Evolutionary conservation across 2,888 invertebrate genomes (phyloP), one percentile per base, ranked within the genome.

Genomic region (Tribolium freemani): DNA sequence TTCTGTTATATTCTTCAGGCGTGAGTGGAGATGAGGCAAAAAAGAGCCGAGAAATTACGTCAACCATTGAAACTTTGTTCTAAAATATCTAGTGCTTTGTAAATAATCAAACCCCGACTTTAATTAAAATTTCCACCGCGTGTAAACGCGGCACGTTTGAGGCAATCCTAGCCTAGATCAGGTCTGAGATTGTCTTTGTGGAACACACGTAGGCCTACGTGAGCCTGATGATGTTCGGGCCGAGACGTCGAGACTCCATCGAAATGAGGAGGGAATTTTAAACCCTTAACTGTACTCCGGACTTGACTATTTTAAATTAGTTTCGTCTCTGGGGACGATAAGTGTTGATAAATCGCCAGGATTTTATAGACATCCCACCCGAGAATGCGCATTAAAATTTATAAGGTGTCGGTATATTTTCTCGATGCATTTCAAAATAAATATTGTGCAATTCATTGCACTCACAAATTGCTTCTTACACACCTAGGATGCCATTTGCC

Each of bases 121-220:
- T 54, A 66, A 66, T 66, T 66, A 66, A 66, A 53, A 66, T 66
- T 66, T 66, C 30, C 66, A 16, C 54, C 54, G 66, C 54, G 66
- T 54, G 66, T 44, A 21, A 45, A 44, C 54, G 56, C 70, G 70
- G 70, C 70, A 64, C 70, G 70, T 70, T 70, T 70, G 57, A 64
- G 63, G 61, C 69, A 69, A 44, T 31, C 31, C 50, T 69, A 68
- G 68, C 70, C 70, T 70, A 70, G 70, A 70, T 70, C 70, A 69
- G 53, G 69, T 56, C 57, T 16, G 64, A 64, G 64, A 64, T 56
- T 53, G 64, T 51, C 53, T 66, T 66, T 66, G 54, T 66, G 20
- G 66, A 66, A 66, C 66, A 66, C 66, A 66, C 66, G 66, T 66
- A 66, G n/a, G 20, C 5, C 53, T 66, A 66, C 66, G 66, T 66